phyloP scores from a whole-genome alignment of 2,888 invertebrate genomes.

The Euclidia mi region DNA sequence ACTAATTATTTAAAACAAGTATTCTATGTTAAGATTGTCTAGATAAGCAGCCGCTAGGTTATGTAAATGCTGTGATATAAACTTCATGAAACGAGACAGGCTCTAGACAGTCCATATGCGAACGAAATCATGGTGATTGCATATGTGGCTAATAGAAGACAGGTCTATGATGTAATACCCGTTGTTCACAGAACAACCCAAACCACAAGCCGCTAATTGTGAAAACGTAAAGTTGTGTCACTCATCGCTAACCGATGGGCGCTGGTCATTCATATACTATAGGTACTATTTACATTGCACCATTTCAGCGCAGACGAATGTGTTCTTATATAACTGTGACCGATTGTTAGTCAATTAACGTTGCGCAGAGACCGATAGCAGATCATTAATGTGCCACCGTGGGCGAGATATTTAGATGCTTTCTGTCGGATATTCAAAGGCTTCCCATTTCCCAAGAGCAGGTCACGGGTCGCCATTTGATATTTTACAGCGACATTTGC shows the following conservation, averaged over 20 bases:
- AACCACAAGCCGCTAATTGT: slow-evolving; percentile 15
- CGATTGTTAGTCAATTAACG: slow-evolving; percentile 34
- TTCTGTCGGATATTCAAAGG: slow-evolving; percentile 54
- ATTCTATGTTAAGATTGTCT: too few relatives aligned
- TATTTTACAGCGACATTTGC: slow-evolving; percentile 84
- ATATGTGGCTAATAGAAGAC: background rate
- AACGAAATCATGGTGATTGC: background rate
- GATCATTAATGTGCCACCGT: slow-evolving; percentile 44
- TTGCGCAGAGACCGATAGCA: slow-evolving; percentile 30
- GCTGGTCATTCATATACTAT: slow-evolving; percentile 23
- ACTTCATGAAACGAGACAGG: background rate
- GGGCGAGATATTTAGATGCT: slow-evolving; percentile 27
- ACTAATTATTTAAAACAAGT: too few relatives aligned
- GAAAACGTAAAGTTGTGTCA: slow-evolving; percentile 15
- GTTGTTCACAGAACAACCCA: slow-evolving; percentile 12
- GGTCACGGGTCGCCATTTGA: slow-evolving; percentile 80
- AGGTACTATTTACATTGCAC: slow-evolving; percentile 32
- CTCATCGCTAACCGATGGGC: slow-evolving; percentile 4
- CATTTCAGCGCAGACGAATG: slow-evolving; percentile 28
- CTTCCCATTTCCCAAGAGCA: slow-evolving; percentile 72
- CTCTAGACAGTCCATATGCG: background rate
- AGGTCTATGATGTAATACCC: slow-evolving; percentile 5
- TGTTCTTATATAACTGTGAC: slow-evolving; percentile 34
- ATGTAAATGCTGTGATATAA: too few relatives aligned
- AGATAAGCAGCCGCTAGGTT: too few relatives aligned